Base-by-base conservation (phyloP, 2,113 vertebrate genomes). In the Mixornis gularis region DNA sequence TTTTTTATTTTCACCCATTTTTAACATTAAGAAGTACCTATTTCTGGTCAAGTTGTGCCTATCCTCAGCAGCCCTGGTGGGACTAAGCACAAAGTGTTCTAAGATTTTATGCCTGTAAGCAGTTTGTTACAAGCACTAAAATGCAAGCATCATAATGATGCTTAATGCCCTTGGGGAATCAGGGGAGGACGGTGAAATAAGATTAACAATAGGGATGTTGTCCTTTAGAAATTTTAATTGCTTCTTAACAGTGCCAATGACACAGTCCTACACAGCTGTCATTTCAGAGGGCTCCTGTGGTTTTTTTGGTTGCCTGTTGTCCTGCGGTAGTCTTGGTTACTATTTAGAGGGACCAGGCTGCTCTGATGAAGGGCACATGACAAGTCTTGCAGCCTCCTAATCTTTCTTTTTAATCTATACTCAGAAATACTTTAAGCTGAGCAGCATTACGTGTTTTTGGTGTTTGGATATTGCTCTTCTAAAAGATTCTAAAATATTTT, bases 1-100 rank as follows among this genome's bases (percentile, higher is more conserved):
- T 24, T 72, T 73, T 18, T 7, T 14, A n/a, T 19, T 43, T 49
- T 2, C 0, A 0, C 3, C 3, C 1, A 13, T 32, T 72, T 58
- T 56, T 55, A 59, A 18, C 7, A 11, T 14, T 29, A 62, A 58
- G 34, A 38, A 48, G 6, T 36, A 38, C 3, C 6, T 43, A 9
- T 41, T 78, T 73, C 60, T 62, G 20, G 19, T 52, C 20, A 58
- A 68, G 10, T 29, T 71, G 13, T 71, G 9, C 34, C 8, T 64
- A 36, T 52, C 34, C 10, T 20, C 52, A 49, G 11, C 13, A 53
- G 30, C 6, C 12, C 9, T 66, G 8, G 6, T 49, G 19, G 4
- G 7, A 72, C 14, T 17, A 51, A 83, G 4, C 29, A 36, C 5
- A 27, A 26, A 4, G 8, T 55, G n/a, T 60, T 78, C 51, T 51